Conservation (phyloP, 2,113 vertebrate genomes). For the Plotosus lineatus region DNA sequence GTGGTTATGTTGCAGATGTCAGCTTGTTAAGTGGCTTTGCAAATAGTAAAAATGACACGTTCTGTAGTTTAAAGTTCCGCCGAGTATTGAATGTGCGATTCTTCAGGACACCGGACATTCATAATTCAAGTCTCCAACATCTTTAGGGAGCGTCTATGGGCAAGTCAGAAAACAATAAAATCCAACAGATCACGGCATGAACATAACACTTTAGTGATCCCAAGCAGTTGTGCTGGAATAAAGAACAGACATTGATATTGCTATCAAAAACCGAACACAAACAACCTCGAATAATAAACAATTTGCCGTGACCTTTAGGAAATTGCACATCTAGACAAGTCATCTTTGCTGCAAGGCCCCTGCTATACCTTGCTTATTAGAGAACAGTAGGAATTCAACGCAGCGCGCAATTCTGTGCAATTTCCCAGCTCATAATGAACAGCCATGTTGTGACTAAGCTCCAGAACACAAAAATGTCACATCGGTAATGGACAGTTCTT, state of each 20-base stretch:
- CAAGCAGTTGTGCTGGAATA: not conserved
- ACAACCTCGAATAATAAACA: not conserved
- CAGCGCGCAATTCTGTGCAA: not conserved
- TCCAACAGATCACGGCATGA: conserved; percentile 4
- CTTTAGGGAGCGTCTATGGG: not conserved
- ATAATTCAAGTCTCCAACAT: not conserved
- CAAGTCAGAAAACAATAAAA: not conserved
- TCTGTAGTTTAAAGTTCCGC: not conserved
- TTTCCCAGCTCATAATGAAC: conserved; percentile 7
- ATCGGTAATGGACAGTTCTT: not conserved
- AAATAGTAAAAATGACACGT: not conserved
- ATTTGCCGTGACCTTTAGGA: not conserved
- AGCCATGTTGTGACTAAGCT: not conserved
- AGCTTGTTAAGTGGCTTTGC: conserved; percentile 9
- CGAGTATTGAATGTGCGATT: not conserved
- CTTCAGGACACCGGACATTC: not conserved
- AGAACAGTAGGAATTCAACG: not conserved
- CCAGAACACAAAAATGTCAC: not conserved
- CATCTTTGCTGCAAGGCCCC: not conserved
- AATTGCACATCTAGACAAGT: not conserved
- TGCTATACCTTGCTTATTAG: conserved; percentile 1
- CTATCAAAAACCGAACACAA: not conserved
- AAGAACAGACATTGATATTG: not conserved
- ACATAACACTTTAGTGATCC: not conserved
- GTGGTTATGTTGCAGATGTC: conserved; percentile 10